Conservation (phyloP, 2,113 vertebrate genomes). For the Ailuropoda melanoleuca region DNA sequence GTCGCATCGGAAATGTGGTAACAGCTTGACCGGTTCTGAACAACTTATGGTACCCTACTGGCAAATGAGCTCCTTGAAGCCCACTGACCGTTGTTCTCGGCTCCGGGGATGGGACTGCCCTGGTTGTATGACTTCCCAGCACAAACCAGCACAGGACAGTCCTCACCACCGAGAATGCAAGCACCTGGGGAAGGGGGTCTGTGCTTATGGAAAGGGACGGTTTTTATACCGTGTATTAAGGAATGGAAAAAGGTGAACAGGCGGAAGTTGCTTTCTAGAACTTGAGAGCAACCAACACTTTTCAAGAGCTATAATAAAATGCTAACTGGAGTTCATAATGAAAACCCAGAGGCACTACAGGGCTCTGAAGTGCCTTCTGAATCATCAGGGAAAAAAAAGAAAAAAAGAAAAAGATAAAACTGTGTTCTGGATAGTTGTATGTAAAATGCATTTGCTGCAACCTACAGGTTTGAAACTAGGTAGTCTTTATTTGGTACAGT, state of each 20-base stretch:
- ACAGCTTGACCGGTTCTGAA: background rate
- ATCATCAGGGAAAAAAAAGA: background rate
- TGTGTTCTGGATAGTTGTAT: background rate
- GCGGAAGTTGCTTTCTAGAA: background rate
- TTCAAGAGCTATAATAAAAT: background rate
- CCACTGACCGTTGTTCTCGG: background rate
- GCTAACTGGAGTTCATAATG: background rate
- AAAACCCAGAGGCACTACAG: background rate
- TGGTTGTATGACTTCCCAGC: background rate
- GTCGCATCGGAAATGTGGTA: conserved; percentile 13
- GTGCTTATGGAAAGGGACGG: background rate
- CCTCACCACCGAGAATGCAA: fast-evolving
- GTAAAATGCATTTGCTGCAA: background rate
- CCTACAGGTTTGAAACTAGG: background rate
- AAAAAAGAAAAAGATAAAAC: background rate
- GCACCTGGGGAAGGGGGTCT: background rate
- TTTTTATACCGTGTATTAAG: background rate
- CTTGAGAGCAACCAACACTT: background rate
- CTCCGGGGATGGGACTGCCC: conserved; percentile 29
- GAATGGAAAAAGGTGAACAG: background rate
- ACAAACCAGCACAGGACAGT: background rate
- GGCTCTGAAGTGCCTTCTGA: background rate
- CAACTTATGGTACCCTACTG: conserved; percentile 53
- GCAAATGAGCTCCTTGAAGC: conserved; percentile 45
- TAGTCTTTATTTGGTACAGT: background rate